Percentiles rank a stretch among this genome's conserved stretches.
phyloP scores from a whole-genome alignment of 2,113 vertebrate genomes.

The human region DNA sequence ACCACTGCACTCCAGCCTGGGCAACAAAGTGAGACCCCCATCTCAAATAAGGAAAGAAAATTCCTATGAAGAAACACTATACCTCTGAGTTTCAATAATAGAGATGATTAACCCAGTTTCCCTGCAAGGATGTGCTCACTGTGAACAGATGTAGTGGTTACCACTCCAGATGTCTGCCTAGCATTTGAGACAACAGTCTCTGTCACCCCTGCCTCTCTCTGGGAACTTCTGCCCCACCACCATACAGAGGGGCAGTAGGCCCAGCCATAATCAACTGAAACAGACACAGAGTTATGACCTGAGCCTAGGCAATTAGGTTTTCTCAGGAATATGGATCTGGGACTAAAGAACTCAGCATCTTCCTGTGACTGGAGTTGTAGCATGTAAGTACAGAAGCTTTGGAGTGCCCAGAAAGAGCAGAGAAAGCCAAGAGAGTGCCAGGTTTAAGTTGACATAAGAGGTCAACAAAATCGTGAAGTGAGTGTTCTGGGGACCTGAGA shows the following conservation, averaged over 20 bases:
- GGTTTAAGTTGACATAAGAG: not conserved
- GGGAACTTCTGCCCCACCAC: not conserved
- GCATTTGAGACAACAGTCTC: too few relatives aligned
- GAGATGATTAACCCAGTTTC: not conserved
- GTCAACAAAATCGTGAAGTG: not conserved
- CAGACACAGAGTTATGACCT: not conserved
- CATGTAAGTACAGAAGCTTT: not conserved
- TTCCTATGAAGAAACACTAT: not conserved
- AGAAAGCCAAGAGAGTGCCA: not conserved
- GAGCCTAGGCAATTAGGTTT: not conserved
- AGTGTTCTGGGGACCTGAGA: not conserved
- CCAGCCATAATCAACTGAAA: not conserved
- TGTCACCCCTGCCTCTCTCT: too few relatives aligned
- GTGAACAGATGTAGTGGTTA: too few relatives aligned
- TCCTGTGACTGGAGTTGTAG: not conserved
- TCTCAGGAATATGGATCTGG: not conserved
- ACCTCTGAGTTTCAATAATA: not conserved
- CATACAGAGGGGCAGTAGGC: not conserved
- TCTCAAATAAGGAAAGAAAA: not conserved
- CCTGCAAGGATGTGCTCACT: not conserved
- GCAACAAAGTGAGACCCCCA: too few relatives aligned
- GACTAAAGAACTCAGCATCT: not conserved
- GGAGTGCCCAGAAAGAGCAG: not conserved
- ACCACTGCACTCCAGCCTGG: too few relatives aligned
- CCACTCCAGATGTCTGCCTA: too few relatives aligned